A percentile compares a stretch with the other conserved stretches of the same genome.
These are phyloP conservation scores for Torymus tubicola DNA, from an alignment of 2,888 invertebrate species.

Conservation along the genomic window DNA sequence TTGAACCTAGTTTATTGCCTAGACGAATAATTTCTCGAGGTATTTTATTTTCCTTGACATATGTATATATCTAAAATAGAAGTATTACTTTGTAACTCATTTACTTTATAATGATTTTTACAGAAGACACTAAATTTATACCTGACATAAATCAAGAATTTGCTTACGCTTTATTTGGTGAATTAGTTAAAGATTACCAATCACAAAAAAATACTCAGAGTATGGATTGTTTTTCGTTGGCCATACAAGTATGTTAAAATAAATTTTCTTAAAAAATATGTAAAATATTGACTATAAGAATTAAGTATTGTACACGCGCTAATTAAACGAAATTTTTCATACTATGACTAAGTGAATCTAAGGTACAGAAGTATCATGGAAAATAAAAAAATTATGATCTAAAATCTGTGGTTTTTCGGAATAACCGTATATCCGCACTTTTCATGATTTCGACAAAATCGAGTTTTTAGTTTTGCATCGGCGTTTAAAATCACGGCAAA, in stretches of 20 bases:
- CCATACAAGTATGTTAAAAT: constrained; percentile 78
- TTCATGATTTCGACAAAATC: too few species aligned
- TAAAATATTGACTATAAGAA: too few species aligned
- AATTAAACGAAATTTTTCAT: too few species aligned
- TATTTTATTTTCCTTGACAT: constrained; percentile 68
- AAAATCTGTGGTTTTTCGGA: too few species aligned
- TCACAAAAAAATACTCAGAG: constrained; percentile 87
- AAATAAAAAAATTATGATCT: too few species aligned
- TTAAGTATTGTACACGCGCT: too few species aligned
- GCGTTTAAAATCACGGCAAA: too few species aligned
- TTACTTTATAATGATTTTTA: constrained; percentile 25
- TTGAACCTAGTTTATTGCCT: constrained; percentile 89
- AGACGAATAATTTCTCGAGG: constrained; percentile 77
- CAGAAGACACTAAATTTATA: constrained; percentile 79
- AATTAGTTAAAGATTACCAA: constrained; percentile 86
- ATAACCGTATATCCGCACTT: too few species aligned
- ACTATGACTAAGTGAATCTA: too few species aligned
- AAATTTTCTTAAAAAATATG: too few species aligned
- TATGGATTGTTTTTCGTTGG: constrained; percentile 88
- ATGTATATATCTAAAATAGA: background rate
- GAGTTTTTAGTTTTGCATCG: too few species aligned
- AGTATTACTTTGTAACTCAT: background rate
- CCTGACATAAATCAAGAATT: constrained; percentile 85
- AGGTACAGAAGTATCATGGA: too few species aligned
- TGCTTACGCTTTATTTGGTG: constrained; percentile 83